A percentile compares a stretch with the other conserved stretches of the same genome.
These are phyloP conservation scores for Trachemys scripta DNA, from an alignment of 2,113 vertebrate species.

Conservation along the genomic window DNA sequence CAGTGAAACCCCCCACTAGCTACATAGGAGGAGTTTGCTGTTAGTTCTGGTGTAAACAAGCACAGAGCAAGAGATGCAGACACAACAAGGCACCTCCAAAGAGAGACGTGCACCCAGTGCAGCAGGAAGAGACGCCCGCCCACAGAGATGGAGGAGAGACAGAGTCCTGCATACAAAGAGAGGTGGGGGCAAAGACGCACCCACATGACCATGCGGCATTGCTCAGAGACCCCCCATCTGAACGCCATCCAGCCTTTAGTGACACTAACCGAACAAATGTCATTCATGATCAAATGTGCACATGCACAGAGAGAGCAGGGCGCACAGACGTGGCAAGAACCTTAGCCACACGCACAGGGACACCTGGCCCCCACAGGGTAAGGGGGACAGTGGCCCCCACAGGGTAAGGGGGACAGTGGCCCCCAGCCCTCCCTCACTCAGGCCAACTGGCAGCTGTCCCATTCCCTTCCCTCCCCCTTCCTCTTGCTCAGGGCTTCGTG, in stretches of 20 bases:
- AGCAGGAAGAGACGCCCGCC: neutral
- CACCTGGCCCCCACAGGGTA: neutral
- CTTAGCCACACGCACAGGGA: neutral
- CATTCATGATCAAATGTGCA: neutral
- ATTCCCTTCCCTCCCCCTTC: neutral
- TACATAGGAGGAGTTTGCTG: fast-evolving
- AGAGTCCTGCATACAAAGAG: fast-evolving
- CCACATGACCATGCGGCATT: fast-evolving
- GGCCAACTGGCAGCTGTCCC: neutral
- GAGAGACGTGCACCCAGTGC: fast-evolving
- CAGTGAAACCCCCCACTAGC: neutral
- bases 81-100: fast-evolving
- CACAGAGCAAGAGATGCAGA: fast-evolving
- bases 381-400: neutral
- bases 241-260: fast-evolving
- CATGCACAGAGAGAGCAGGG: neutral
- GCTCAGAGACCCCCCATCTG: neutral
- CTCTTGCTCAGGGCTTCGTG: fast-evolving
- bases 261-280: fast-evolving
- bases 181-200: fast-evolving
- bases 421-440: neutral
- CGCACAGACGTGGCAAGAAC: fast-evolving
- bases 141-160: fast-evolving
- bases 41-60: neutral
- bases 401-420: fast-evolving